A percentile compares a stretch with the other conserved stretches of the same genome.
Evolutionary conservation across 2,888 invertebrate genomes (phyloP).

Genomic region (Mesorhabditis sp.): DNA sequence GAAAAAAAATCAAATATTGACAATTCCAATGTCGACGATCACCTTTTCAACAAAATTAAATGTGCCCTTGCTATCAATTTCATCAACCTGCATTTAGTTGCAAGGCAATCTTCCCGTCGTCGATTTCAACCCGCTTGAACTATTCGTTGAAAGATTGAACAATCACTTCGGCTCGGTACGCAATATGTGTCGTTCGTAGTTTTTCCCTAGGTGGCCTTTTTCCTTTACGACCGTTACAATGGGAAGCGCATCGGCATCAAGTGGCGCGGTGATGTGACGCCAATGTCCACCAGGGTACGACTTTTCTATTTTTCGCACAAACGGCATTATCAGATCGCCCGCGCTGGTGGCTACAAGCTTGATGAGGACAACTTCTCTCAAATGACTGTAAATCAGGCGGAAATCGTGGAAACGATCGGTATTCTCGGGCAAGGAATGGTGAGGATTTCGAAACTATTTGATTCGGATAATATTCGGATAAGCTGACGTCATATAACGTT

Average conservation of each 20-base stretch:
- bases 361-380: slow-evolving; percentile 13
- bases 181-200: neutral
- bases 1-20: too few relatives aligned
- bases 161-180: slow-evolving; percentile 62
- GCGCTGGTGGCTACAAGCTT: neutral
- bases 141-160: slow-evolving; percentile 71
- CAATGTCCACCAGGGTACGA: slow-evolving; percentile 27
- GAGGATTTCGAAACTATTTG: neutral
- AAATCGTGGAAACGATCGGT: slow-evolving; percentile 30
- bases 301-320: slow-evolving; percentile 11
- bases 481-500: too few relatives aligned
- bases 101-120: slow-evolving; percentile 68
- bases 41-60: too few relatives aligned
- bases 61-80: too few relatives aligned
- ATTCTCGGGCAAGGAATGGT: slow-evolving; percentile 33
- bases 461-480: neutral
- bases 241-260: slow-evolving; percentile 62
- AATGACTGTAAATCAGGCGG: slow-evolving; percentile 23
- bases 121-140: slow-evolving; percentile 73
- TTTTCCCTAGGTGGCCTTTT: slow-evolving; percentile 66
- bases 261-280: slow-evolving; percentile 26
- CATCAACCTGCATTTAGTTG: neutral
- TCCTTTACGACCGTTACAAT: slow-evolving; percentile 85
- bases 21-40: too few relatives aligned
- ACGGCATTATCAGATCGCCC: neutral